A percentile compares a stretch with the other conserved stretches of the same genome.
phyloP scores from a whole-genome alignment of 2,888 invertebrate genomes.

The Sinentomon sp. region DNA sequence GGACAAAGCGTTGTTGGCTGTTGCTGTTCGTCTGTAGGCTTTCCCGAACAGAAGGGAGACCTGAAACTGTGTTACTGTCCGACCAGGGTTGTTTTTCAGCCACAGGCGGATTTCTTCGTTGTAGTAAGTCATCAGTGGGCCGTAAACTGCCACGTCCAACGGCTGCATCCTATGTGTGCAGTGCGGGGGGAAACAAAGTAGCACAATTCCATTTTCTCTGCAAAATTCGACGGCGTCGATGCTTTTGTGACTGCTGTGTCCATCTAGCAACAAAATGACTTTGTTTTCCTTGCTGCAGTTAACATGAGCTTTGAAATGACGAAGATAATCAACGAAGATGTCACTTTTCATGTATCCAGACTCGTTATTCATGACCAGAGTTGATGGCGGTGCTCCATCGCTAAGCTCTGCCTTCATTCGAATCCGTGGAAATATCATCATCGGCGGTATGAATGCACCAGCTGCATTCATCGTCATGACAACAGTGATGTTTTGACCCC shows the following conservation, averaged over 20 bases:
- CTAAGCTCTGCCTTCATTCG: slow-evolving; percentile 30
- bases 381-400: slow-evolving; percentile 31
- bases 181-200: slow-evolving; percentile 21
- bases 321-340: slow-evolving; percentile 15
- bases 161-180: slow-evolving; percentile 22
- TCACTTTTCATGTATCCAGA: slow-evolving; percentile 18
- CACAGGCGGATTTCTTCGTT: slow-evolving; percentile 17
- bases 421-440: slow-evolving; percentile 16
- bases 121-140: slow-evolving; percentile 20
- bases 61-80: slow-evolving; percentile 19
- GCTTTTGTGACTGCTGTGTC: slow-evolving; percentile 14
- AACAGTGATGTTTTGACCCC: slow-evolving; percentile 15
- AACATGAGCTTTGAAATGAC: slow-evolving; percentile 15
- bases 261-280: slow-evolving; percentile 11
- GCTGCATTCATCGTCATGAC: slow-evolving; percentile 13
- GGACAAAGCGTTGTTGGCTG: slow-evolving; percentile 12
- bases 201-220: slow-evolving; percentile 19
- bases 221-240: slow-evolving; percentile 16
- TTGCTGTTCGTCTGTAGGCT: slow-evolving; percentile 11
- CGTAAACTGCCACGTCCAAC: slow-evolving; percentile 21
- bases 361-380: slow-evolving; percentile 24
- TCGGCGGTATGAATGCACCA: slow-evolving; percentile 15
- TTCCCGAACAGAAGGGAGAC: slow-evolving; percentile 14
- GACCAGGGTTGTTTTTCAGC: slow-evolving; percentile 17
- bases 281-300: slow-evolving; percentile 12